Evolutionary conservation across 64 coral and sea anemone species (phyloP), one percentile per base, ranked within the genome.

Genomic region (Montipora foliosa): DNA sequence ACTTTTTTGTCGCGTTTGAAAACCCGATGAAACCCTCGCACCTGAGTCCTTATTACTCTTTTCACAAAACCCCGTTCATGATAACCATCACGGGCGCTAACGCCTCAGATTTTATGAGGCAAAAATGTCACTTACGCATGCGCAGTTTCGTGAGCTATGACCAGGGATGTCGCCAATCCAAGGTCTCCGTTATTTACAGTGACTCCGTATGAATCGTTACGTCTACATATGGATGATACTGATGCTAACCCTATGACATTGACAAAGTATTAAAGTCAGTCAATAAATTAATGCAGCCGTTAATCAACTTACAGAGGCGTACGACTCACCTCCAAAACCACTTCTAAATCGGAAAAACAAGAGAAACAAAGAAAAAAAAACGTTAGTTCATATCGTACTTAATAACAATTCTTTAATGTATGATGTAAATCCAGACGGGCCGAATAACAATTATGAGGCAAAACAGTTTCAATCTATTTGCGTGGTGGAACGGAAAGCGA

Each of bases 111-210:
- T 37, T 37, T 55, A 55, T 55, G 2, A 10, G 10, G 10, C 5
- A 55, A 55, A 55, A 64, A 64, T 12, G 6, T 58, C 16, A 93
- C 92, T 72, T 61, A 93, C 92, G 92, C 77, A 68, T 93, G 92
- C 5, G 92, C 92, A 58, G 16, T 93, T 59, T 93, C 92, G 14
- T 93, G 92, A 50, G 73, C 77, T n/a, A 93, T 20, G 3, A 80
- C 72, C 5, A 79, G 49, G 7, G 83, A 47, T 9, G 92, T 88
- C 11, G 58, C 83, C 44, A 93, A 45, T 29, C 92, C 92, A 52
- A 93, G 16, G 59, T 88, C 92, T 71, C 82, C 82, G 24, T 87
- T 88, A 11, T 60, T 76, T 58, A 93, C 64, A 62, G 58, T 77
- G 6, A 75, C 72, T 4, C 91, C 91, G 71, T 49, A 81, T 10